Base-by-base conservation (phyloP, 2,797 vertebrate species). In the Caiman crocodilus region DNA sequence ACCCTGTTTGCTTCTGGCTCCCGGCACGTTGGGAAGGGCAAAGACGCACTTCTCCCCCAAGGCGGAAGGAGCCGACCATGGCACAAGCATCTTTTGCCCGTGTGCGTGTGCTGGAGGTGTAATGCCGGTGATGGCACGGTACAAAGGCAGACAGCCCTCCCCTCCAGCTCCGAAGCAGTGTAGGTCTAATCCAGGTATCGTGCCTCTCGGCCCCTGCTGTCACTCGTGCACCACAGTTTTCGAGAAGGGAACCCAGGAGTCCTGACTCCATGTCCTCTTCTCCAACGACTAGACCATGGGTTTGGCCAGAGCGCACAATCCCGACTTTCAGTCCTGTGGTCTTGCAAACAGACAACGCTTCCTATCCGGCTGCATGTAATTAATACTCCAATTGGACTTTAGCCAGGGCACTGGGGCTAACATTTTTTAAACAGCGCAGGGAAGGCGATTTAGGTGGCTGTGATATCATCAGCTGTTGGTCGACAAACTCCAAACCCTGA, bases 401-500 rank as follows among this genome's bases (percentile, higher is more conserved):
- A 92, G 83, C 74, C 85, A 58, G 11, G 74, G 71, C 30, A 71
- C 50, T 11, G 4, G 42, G 84, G 86, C 84, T 28, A 50, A 57
- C 79, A 1, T 2, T 69, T 18, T 86, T n/a, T 85, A 9, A 50
- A 71, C 79, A 13, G n/a, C 28, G 60, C 84, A n/a, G 5, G 58
- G 18, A 75, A 88, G 93, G 94, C 64, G 95, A 92, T 77, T 91
- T 8, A 84, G 90, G 93, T 77, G 78, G 42, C 15, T 76, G 16
- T 0, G 77, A 93, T 82, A 87, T 75, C 93, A 93, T 93, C 93
- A 85, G 90, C 79, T 17, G 76, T 8, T 9, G 2, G 50, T 76
- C 90, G 88, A 93, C 82, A 88, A 87, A 69, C 76, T 56, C 84
- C 94, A 93, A 90, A 84, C 94, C 9, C 5, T 76, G 89, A 82